Evolutionary conservation across 2,888 invertebrate genomes (phyloP), one percentile per base, ranked within the genome.

Genomic region (Cataglyphis altisquamis): DNA sequence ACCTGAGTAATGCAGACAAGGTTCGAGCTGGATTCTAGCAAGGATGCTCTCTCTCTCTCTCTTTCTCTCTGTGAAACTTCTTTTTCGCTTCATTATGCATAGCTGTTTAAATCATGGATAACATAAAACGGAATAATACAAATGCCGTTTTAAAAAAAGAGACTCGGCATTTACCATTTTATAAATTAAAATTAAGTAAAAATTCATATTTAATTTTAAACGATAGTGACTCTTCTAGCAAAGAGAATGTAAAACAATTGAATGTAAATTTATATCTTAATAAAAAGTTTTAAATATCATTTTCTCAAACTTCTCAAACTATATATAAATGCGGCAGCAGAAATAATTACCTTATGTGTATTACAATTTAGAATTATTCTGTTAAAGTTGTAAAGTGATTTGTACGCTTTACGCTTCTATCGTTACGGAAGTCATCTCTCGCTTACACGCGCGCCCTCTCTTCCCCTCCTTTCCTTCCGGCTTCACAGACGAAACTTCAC

Each of bases 341-440:
- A 73, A 62, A n/a, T 66, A 52, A 66, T 52, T 45, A 48, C 18
- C 48, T 48, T 66, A 10, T 36, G 15, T 45, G 39, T 52, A 15
- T 66, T 52, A 36, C 25, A 66, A 63, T 63, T 75, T 66, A 78
- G 9, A 21, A 63, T 48, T 45, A 21, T 72, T 41, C 70, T 32
- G 36, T 75, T 64, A 45, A 57, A 57, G 12, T 64, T 32, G 5
- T 66, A 45, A 74, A 72, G 32, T 36, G 12, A 29, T 29, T 72
- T 48, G 29, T 29, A 18, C 29, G 32, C 12, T 57, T 29, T 41
- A 25, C 9, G 0, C 9, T 45, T 57, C 15, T 41, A 78, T 36
- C 21, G 72, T 68, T 55, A n/a, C 10, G 41, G 55, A 64, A 70
- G 21, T 32, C 29, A 15, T 70, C 9, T 70, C 32, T 21, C 57